Base-by-base conservation (phyloP, 2,797 vertebrate species). In the Remorina albescens region DNA sequence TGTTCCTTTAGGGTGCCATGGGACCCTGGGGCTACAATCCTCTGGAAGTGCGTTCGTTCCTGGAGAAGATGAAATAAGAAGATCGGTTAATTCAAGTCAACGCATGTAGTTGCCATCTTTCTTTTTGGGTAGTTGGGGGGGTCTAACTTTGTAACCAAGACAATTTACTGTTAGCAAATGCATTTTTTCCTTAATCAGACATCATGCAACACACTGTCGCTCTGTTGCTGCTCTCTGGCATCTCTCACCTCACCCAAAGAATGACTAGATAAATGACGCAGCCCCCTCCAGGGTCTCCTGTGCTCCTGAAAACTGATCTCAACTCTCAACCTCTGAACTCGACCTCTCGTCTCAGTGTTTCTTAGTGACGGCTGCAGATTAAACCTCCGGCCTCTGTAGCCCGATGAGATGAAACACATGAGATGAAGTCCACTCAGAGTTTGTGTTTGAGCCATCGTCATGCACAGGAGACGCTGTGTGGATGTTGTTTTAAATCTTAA, bases 1-100 rank as follows among this genome's bases (percentile, higher is more conserved):
- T 81, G 23, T 71, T 80, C 21, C 39, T 83, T n/a, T 30, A 99
- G 97, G 97, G 97, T 25, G 85, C 74, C 60, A 61, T 83, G 63
- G 97, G 97, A 28, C 97, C 97, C 74, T 95, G 92, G 94, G 95
- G 95, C 76, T 98, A 97, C 70, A 69, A 84, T 28, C 97, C 95
- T 21, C 85, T 87, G 61, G 97, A 96, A 87, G 95, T 99, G 76
- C 94, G 92, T 0, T 75, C 84, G 11, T 81, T 96, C 66, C 93
- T 98, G 85, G 93, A 97, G 91, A 96, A 95, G 83, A 72, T 93
- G 36, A 82, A 93, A 63, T 92, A 93, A 86, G 80, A 88, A 60
- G 25, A 59, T 59, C 39, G n/a, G 71, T 16, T 49, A 30, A 86
- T 28, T 47, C n/a, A 19, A 54, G 51, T 59, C 50, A 6, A n/a